phyloP scores from a whole-genome alignment of 2,888 invertebrate species.

The Tiphia femorata region DNA sequence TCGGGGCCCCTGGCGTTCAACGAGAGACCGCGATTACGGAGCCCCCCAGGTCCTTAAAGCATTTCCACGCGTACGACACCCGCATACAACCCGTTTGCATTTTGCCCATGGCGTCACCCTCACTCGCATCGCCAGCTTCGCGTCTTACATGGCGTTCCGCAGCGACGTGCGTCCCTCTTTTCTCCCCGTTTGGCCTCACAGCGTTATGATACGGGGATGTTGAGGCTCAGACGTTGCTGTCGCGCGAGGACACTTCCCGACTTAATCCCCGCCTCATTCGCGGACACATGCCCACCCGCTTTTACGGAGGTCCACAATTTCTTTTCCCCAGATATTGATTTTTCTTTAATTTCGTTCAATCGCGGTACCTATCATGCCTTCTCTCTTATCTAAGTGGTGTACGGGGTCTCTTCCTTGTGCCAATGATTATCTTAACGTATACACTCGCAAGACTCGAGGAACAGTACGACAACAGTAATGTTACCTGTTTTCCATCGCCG shows the following conservation, averaged over 20 bases:
- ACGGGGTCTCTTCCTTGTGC: too few species aligned
- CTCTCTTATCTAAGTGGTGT: neutral
- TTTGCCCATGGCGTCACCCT: slow-evolving; percentile 12
- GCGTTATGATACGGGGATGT: too few species aligned
- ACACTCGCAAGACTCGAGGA: too few species aligned
- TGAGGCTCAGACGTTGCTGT: too few species aligned
- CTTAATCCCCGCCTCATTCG: too few species aligned
- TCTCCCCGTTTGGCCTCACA: too few species aligned
- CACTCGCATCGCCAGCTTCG: neutral
- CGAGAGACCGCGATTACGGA: slow-evolving; percentile 36
- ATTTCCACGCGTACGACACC: slow-evolving; percentile 33
- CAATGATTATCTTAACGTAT: too few species aligned
- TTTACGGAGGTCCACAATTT: too few species aligned
- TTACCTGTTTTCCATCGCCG: too few species aligned
- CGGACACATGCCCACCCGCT: too few species aligned
- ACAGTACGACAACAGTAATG: too few species aligned
- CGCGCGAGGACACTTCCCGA: too few species aligned
- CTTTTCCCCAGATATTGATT: slow-evolving; percentile 38
- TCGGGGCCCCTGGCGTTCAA: slow-evolving; percentile 44
- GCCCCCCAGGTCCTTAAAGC: slow-evolving; percentile 28
- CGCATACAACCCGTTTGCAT: slow-evolving; percentile 2
- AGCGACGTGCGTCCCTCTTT: slow-evolving; percentile 17
- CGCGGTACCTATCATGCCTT: slow-evolving; percentile 10
- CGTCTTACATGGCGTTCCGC: neutral
- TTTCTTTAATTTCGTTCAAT: slow-evolving; percentile 20